Base-by-base conservation (phyloP, 2,888 invertebrate species). In the Micoletzkya japonica region DNA sequence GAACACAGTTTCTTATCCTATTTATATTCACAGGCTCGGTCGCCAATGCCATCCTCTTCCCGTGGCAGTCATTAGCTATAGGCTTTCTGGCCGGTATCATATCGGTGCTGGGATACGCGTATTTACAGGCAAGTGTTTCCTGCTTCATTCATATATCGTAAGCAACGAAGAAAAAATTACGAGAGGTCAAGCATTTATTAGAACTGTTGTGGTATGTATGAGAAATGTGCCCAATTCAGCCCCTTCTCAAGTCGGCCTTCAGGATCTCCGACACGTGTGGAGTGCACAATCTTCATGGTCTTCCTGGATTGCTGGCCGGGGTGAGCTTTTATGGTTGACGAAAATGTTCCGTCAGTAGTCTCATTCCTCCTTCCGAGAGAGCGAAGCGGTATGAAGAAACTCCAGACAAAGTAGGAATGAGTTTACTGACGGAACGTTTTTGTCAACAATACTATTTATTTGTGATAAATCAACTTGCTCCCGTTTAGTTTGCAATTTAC, bases 241-340 rank as follows among this genome's bases (percentile, higher is more conserved):
- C 82, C 10, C 73, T 73, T 50, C 74, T 84, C 28, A 50, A 87
- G 73, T 66, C 54, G 73, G 36, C 10, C 28, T 76, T 90, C 0
- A 89, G 90, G 39, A 86, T 94, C 50, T 90, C 91, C 81, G 94
- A 94, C 86, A 93, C 93, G 0, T 96, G 95, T 85, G 96, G 96
- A 6, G 94, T 96, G 1, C 91, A 96, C 88, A 96, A 96, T 88
- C 90, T 97, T 24, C 96, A 97, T 86, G 96, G 95, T 0, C 92
- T 95, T 91, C 96, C 96, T 0, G 95, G 93, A 1, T 86, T 96
- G 2, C 87, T 93, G 60, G 93, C 93, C 0, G 95, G 92, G 36
- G 85, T 95, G 14, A 36, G 66, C 44, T 44, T 14, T 20, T 30
- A 30, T 10, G n/a, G n/a, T n/a, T n/a, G n/a, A n/a, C n/a, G n/a